Evolutionary conservation across 2,797 vertebrate genomes (phyloP).

Genomic region (Nothura maculosa): DNA sequence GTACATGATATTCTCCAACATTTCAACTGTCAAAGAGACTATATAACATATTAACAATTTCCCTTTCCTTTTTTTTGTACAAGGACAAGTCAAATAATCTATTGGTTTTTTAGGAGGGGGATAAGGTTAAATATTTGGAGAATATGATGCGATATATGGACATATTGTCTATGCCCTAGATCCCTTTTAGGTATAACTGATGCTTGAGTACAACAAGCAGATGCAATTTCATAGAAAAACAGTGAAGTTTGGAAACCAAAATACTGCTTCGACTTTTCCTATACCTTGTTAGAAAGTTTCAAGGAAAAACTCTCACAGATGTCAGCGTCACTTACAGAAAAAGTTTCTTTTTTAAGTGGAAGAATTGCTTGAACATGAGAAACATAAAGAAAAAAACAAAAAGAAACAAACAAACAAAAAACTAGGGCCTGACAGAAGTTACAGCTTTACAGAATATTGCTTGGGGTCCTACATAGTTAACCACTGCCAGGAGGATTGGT

Average conservation of each 20-base stretch:
- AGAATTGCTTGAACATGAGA: too few relatives aligned
- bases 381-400: too few relatives aligned
- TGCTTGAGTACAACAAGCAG: not conserved
- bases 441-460: too few relatives aligned
- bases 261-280: not conserved
- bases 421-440: too few relatives aligned
- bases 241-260: not conserved
- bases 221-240: not conserved
- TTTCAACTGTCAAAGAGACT: not conserved
- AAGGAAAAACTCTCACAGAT: not conserved
- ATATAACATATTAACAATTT: not conserved
- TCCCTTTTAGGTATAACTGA: not conserved
- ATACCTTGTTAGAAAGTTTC: not conserved
- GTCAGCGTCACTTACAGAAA: not conserved
- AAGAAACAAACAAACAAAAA: too few relatives aligned
- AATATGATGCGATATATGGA: accelerated
- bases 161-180: accelerated
- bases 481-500: too few relatives aligned
- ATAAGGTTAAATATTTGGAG: not conserved
- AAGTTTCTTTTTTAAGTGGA: not conserved
- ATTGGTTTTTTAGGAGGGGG: not conserved
- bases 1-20: not conserved
- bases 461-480: too few relatives aligned
- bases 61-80: not conserved
- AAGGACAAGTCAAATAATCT: not conserved